These are phyloP conservation scores for Callipepla squamata DNA, from an alignment of 2,113 vertebrate genomes.

Conservation along the genomic window DNA sequence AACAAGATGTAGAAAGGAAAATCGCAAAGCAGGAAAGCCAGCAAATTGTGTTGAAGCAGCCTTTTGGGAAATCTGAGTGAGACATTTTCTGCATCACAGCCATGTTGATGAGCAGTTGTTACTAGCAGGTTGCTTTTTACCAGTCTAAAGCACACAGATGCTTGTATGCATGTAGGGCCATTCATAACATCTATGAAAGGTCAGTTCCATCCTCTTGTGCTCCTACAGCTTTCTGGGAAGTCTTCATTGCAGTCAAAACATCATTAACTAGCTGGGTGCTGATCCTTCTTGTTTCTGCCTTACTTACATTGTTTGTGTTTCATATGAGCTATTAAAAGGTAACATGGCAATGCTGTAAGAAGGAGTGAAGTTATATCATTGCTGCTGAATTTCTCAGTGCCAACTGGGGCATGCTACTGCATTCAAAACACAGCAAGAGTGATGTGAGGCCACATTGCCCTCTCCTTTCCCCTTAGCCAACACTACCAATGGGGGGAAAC, in stretches of 20 bases:
- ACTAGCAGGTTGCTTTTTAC: background rate
- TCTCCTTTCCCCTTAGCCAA: background rate
- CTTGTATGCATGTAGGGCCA: background rate
- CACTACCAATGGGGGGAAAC: background rate
- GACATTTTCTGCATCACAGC: background rate
- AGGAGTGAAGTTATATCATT: background rate
- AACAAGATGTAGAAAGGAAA: slow-evolving; percentile 42
- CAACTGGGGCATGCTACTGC: background rate
- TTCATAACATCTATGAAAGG: slow-evolving; percentile 19
- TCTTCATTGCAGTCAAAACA: background rate
- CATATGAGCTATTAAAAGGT: background rate
- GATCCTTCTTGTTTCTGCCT: slow-evolving; percentile 3
- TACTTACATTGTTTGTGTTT: slow-evolving; percentile 5
- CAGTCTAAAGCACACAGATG: background rate
- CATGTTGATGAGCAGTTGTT: background rate
- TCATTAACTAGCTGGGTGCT: slow-evolving; percentile 15
- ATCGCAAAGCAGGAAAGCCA: background rate
- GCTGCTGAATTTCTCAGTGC: rapidly evolving
- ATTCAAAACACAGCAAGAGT: background rate
- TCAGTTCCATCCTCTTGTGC: background rate
- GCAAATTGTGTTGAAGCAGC: background rate
- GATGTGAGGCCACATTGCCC: background rate
- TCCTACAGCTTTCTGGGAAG: background rate
- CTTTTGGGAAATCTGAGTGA: slow-evolving; percentile 13
- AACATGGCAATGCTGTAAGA: background rate